Evolutionary conservation across 2,113 vertebrate species (phyloP).

Genomic region (Tonatia bakeri): DNA sequence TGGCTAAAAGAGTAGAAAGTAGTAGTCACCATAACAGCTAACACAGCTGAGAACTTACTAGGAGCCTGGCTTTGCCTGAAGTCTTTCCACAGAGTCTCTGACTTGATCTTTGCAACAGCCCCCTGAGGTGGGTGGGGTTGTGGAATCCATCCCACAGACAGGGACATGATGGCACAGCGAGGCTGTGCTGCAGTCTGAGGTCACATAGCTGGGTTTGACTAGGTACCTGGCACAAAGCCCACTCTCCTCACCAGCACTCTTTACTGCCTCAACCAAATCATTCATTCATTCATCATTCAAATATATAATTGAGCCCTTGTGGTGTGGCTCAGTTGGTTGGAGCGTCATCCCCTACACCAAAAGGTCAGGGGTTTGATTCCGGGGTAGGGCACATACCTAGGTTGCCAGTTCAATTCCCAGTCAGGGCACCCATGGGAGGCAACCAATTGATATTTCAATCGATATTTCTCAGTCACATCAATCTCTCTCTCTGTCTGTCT

Average conservation of each 20-base stretch:
- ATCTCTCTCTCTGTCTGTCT: too few species aligned
- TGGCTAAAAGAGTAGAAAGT: background rate
- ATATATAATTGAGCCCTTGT: background rate
- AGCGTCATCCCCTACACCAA: too few species aligned
- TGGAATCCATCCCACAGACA: background rate
- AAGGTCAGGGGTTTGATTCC: too few species aligned
- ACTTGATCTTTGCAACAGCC: background rate
- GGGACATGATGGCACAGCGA: background rate
- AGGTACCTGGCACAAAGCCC: background rate
- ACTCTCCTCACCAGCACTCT: background rate
- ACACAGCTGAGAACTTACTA: background rate
- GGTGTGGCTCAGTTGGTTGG: too few species aligned
- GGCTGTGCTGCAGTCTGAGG: background rate
- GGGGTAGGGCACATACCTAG: too few species aligned
- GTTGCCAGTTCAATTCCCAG: too few species aligned
- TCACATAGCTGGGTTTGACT: background rate
- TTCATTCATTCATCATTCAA: background rate
- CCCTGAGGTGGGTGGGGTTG: background rate
- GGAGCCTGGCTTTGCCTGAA: background rate
- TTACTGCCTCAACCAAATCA: background rate
- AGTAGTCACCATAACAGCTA: background rate
- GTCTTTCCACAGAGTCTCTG: background rate
- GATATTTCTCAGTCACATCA: too few species aligned
- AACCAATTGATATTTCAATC: too few species aligned
- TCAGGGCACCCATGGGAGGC: too few species aligned